phyloP scores from a whole-genome alignment of 2,888 invertebrate genomes.

The Oegoconia quadripuncta region DNA sequence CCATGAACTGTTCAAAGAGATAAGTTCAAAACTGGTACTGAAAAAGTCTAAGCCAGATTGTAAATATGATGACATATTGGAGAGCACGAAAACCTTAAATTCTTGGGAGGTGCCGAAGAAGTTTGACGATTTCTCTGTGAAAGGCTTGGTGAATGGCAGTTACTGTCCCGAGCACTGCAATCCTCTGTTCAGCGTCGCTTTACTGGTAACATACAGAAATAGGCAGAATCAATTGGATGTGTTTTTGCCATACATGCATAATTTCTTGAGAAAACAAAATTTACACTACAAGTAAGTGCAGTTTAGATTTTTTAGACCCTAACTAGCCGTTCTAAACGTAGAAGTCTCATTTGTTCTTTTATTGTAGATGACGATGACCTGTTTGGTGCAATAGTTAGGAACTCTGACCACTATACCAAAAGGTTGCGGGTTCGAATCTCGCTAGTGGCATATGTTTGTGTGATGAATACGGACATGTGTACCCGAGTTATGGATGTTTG shows the following conservation, averaged over 20 bases:
- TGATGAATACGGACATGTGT: too few species aligned
- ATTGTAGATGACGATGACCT: too few species aligned
- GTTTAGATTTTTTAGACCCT: neutral
- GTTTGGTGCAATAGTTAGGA: too few species aligned
- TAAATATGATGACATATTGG: conserved; percentile 47
- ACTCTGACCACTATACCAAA: too few species aligned
- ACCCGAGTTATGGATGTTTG: too few species aligned
- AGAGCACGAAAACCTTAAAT: conserved; percentile 32
- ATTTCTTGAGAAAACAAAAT: conserved; percentile 88
- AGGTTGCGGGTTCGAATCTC: too few species aligned
- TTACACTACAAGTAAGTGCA: conserved; percentile 85
- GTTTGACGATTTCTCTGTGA: conserved; percentile 33
- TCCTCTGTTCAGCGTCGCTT: conserved; percentile 80
- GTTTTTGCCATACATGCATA: conserved; percentile 92
- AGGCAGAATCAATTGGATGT: conserved; percentile 85
- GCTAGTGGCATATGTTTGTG: too few species aligned
- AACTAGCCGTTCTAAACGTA: too few species aligned
- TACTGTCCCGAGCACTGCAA: conserved; percentile 37
- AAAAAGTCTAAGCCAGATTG: conserved; percentile 40
- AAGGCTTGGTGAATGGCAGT: conserved; percentile 30
- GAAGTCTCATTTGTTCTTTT: too few species aligned
- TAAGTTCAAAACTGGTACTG: conserved; percentile 29
- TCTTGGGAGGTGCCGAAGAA: conserved; percentile 38
- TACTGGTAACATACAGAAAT: conserved; percentile 89
- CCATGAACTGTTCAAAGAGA: conserved; percentile 34